Base-by-base conservation (phyloP, 2,113 vertebrate genomes). In the Myotis yumanensis region DNA sequence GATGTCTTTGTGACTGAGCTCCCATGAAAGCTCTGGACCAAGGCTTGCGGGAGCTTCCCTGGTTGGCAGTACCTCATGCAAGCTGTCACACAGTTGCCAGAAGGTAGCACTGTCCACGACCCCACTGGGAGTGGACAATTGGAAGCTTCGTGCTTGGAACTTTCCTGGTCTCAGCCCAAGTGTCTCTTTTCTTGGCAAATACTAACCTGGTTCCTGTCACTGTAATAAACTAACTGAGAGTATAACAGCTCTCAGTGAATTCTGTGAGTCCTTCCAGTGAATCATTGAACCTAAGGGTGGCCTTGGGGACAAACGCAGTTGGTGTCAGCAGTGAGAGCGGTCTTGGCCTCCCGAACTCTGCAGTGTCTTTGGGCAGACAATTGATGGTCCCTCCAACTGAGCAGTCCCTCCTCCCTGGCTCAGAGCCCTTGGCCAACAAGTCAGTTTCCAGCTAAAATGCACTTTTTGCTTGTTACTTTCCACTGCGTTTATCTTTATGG, bases 401-500 rank as follows among this genome's bases (percentile, higher is more conserved):
- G 43, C 16, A 40, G 64, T 66, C 18, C 71, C 16, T 46, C 35
- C 66, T 32, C 66, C 32, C 83, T 59, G 52, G 64, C 52, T 85
- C 80, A 43, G 15, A 81, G 80, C 46, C 35, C 76, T 40, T 2
- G 25, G 7, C 10, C 76, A 79, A 86, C 37, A 43, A 23, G 23
- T 73, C 66, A 1, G 15, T 46, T 6, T n/a, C 64, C 86, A 84
- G 25, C 15, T 37, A 12, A 9, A 52, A 57, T 8, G 8, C 28
- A 37, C 1, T 4, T 52, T 40, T 8, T 43, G 18, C 43, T 48
- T 80, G 15, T 79, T 57, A 57, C 54, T 23, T 52, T 79, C 62
- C 35, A 28, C 2, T 69, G 62, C 46, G 66, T 86, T 92, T 64
- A 80, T 64, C 84, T 57, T 72, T 57, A 95, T n/a, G 59, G 68